These are phyloP conservation scores for Ligdia adustata DNA, from an alignment of 2,888 invertebrate species.

Conservation along the genomic window DNA sequence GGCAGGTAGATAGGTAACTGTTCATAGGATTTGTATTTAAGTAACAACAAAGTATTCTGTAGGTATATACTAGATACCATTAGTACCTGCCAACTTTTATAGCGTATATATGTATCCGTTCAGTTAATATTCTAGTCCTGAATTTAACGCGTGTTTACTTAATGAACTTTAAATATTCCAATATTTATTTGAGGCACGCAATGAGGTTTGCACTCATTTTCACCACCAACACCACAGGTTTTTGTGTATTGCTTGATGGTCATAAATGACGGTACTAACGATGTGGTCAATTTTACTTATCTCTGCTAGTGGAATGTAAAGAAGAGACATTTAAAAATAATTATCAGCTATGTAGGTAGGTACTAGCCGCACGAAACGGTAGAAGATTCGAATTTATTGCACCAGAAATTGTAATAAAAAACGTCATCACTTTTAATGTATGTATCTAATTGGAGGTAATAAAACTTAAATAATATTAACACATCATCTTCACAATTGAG, in stretches of 20 bases:
- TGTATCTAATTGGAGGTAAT: too few relatives aligned
- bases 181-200: slow-evolving; percentile 48
- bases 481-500: too few relatives aligned
- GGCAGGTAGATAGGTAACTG: too few relatives aligned
- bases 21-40: too few relatives aligned
- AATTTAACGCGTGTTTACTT: slow-evolving; percentile 48
- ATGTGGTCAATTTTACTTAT: slow-evolving; percentile 11
- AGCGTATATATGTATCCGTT: slow-evolving; percentile 40
- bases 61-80: slow-evolving; percentile 9
- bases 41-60: slow-evolving; percentile 18
- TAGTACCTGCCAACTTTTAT: slow-evolving; percentile 30
- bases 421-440: background rate
- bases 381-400: slow-evolving; percentile 62
- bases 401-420: slow-evolving; percentile 12
- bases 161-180: too few relatives aligned
- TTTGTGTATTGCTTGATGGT: slow-evolving; percentile 9
- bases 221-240: slow-evolving; percentile 56
- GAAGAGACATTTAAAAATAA: slow-evolving; percentile 3
- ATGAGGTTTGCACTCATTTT: slow-evolving; percentile 70
- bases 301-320: slow-evolving; percentile 8
- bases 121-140: slow-evolving; percentile 66
- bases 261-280: slow-evolving; percentile 11
- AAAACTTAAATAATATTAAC: too few relatives aligned
- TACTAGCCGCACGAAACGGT: slow-evolving; percentile 45
- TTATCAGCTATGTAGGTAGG: background rate